A percentile compares a stretch with the other conserved stretches of the same genome.
phyloP scores from a whole-genome alignment of 2,888 invertebrate genomes.

The Drosophila pullipes region DNA sequence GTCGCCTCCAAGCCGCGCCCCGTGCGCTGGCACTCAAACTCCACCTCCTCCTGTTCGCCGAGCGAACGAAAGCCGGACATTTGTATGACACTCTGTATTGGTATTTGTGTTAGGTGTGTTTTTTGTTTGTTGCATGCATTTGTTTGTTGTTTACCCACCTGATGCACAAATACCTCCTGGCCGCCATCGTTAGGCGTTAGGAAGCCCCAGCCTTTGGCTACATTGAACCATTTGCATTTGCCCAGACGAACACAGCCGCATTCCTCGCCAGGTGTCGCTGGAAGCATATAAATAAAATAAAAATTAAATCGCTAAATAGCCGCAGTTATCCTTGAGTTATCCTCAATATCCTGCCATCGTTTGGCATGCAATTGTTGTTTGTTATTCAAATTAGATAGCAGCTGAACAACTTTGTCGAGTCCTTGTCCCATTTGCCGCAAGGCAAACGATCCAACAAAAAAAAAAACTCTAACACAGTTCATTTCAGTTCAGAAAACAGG shows the following conservation, averaged over 20 bases:
- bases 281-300: constrained; percentile 21
- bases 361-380: constrained; percentile 43
- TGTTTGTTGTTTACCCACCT: constrained; percentile 87
- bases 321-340: constrained; percentile 26
- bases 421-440: constrained; percentile 78
- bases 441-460: constrained; percentile 34
- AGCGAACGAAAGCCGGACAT: constrained; percentile 94
- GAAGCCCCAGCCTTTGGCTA: constrained; percentile 97
- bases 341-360: constrained; percentile 61
- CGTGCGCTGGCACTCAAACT: constrained; percentile 93
- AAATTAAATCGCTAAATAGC: neutral
- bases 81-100: constrained; percentile 93
- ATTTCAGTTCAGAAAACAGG: constrained; percentile 42
- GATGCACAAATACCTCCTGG: constrained; percentile 97
- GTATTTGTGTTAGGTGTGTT: neutral
- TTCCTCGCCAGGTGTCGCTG: constrained; percentile 75
- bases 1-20: constrained; percentile 95
- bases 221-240: constrained; percentile 98
- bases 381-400: constrained; percentile 72
- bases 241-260: constrained; percentile 88
- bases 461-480: constrained; percentile 25
- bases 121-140: neutral
- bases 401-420: constrained; percentile 55
- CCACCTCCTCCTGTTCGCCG: constrained; percentile 94
- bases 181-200: constrained; percentile 95